These are phyloP conservation scores for Drosophila miranda DNA, from an alignment of 1,140 invertebrate genomes.

Conservation along the genomic window DNA sequence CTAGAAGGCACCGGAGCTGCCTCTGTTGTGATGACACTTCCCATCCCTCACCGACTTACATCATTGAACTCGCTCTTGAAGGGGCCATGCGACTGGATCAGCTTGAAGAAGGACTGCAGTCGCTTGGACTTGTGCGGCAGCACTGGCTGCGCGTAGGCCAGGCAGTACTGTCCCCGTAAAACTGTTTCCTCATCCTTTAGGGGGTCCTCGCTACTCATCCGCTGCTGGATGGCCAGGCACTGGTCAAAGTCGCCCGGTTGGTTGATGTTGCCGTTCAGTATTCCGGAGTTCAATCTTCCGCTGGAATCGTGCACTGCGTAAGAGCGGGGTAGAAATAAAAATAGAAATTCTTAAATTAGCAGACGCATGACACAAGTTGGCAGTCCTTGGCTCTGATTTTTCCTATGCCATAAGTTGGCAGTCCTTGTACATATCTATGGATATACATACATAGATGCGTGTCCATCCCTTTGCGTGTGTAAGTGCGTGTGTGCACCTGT, in stretches of 20 bases:
- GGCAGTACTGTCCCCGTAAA: conserved; percentile 85
- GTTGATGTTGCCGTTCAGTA: conserved; percentile 86
- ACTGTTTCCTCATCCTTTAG: conserved; percentile 3
- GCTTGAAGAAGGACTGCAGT: conserved; percentile 83
- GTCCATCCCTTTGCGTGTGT: not conserved
- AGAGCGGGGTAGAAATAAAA: conserved; percentile 2
- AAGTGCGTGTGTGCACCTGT: too few relatives aligned
- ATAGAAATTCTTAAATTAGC: conserved; percentile 4
- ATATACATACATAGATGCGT: not conserved
- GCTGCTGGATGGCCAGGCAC: conserved; percentile 82
- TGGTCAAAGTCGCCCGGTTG: conserved; percentile 87
- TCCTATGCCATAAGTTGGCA: not conserved
- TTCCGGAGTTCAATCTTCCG: conserved; percentile 84
- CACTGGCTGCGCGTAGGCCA: conserved; percentile 84
- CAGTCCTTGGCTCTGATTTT: not conserved
- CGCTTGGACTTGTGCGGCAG: conserved; percentile 82
- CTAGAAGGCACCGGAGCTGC: not conserved
- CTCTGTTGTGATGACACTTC: not conserved
- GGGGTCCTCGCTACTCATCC: conserved; percentile 25
- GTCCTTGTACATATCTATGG: conserved; percentile 7
- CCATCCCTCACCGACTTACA: conserved; percentile 83
- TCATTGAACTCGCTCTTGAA: conserved; percentile 86
- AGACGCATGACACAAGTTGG: not conserved
- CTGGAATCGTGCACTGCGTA: conserved; percentile 85
- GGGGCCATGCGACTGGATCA: conserved; percentile 86